Evolutionary conservation across 1,140 invertebrate species (phyloP).

Genomic region (Carposina sasakii): DNA sequence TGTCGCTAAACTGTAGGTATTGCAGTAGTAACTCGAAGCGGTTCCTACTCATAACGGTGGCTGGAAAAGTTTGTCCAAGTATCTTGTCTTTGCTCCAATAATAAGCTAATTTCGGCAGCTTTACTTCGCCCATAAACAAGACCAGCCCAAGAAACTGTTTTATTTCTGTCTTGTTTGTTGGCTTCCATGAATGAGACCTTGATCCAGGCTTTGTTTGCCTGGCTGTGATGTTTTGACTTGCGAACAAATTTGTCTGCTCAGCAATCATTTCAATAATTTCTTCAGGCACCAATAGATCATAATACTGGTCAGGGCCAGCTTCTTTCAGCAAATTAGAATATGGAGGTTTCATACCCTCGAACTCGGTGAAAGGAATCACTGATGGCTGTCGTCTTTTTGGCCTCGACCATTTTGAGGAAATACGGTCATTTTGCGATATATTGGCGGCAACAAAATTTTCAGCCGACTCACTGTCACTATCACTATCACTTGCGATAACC

Average conservation of each 20-base stretch:
- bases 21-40: conserved; percentile 34
- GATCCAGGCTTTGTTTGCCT: conserved; percentile 38
- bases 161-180: conserved; percentile 39
- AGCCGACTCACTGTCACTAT: conserved; percentile 32
- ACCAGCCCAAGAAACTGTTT: conserved; percentile 37
- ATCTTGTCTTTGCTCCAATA: conserved; percentile 38
- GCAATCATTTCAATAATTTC: conserved; percentile 40
- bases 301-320: conserved; percentile 32
- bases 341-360: conserved; percentile 30
- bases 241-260: conserved; percentile 36
- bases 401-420: conserved; percentile 35
- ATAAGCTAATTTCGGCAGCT: conserved; percentile 37
- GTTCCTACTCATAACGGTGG: conserved; percentile 34
- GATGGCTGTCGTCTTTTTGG: conserved; percentile 35
- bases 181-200: conserved; percentile 35
- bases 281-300: conserved; percentile 34
- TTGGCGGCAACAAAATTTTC: conserved; percentile 35
- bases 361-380: conserved; percentile 37
- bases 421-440: conserved; percentile 36
- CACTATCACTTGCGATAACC: conserved; percentile 35
- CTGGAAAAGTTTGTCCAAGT: conserved; percentile 36
- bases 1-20: conserved; percentile 30
- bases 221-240: conserved; percentile 33
- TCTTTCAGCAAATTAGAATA: conserved; percentile 36
- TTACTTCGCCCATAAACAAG: conserved; percentile 37